phyloP scores from a whole-genome alignment of 1,140 invertebrate genomes.

The Procambarus virginalis region DNA sequence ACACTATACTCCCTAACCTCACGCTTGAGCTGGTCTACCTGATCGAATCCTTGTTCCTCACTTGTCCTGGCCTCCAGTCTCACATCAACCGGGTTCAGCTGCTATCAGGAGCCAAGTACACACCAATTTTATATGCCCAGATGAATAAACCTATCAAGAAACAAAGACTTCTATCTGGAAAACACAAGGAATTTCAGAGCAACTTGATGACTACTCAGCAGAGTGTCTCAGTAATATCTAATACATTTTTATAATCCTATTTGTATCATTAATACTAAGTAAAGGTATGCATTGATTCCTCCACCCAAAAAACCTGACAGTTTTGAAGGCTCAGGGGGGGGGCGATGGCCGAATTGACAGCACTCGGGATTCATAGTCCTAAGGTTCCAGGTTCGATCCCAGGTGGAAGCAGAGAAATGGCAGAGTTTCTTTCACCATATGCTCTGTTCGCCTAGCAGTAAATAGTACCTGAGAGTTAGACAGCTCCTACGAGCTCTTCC shows the following conservation, averaged over 20 bases:
- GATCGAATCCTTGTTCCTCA: conserved; percentile 48
- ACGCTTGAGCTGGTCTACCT: conserved; percentile 63
- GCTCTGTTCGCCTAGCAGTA: too few relatives aligned
- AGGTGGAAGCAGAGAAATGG: not conserved
- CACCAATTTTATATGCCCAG: conserved; percentile 33
- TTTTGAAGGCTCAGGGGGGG: not conserved
- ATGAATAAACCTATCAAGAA: conserved; percentile 55
- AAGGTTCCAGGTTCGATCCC: not conserved
- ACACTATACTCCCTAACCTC: conserved; percentile 60
- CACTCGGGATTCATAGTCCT: not conserved
- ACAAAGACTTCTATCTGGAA: conserved; percentile 36
- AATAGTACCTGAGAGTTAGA: too few relatives aligned
- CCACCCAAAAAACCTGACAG: too few relatives aligned
- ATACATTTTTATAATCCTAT: too few relatives aligned
- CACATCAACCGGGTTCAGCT: conserved; percentile 23
- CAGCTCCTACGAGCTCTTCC: too few relatives aligned
- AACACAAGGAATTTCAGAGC: not conserved
- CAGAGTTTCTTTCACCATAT: too few relatives aligned
- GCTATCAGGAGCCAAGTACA: conserved; percentile 5
- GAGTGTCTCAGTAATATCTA: conserved; percentile 17
- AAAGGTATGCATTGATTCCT: too few relatives aligned
- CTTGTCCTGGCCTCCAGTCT: conserved; percentile 14
- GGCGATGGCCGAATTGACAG: not conserved
- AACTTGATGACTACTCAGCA: conserved; percentile 42
- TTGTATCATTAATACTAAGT: too few relatives aligned